Evolutionary conservation across 2,888 invertebrate genomes (phyloP).

Genomic region (Drosophila anomalata): DNA sequence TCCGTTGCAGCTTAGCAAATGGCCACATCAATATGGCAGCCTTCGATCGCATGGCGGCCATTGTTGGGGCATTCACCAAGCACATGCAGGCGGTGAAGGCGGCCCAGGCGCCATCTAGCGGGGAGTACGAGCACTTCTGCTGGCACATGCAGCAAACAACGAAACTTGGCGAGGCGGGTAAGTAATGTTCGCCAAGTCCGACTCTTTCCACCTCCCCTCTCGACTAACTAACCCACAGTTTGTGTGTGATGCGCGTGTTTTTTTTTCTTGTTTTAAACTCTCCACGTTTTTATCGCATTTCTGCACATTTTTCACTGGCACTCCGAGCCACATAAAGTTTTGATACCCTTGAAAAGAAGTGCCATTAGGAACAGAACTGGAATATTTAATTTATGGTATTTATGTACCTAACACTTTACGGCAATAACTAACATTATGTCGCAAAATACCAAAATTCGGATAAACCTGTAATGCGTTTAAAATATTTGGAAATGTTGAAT

Average conservation of each 20-base stretch:
- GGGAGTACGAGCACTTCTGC: conserved; percentile 83
- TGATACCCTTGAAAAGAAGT: conserved; percentile 8
- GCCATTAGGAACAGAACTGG: neutral
- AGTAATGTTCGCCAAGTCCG: conserved; percentile 59
- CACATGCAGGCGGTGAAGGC: conserved; percentile 83
- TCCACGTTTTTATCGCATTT: conserved; percentile 65
- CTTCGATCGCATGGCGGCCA: conserved; percentile 84
- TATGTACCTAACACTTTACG: neutral
- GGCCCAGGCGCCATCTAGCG: conserved; percentile 63
- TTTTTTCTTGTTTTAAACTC: conserved; percentile 28
- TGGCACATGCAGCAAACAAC: conserved; percentile 83
- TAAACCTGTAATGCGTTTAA: neutral
- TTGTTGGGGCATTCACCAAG: conserved; percentile 83
- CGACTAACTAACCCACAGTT: neutral
- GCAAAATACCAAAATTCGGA: neutral
- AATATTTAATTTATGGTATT: neutral
- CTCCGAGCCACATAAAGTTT: conserved; percentile 46
- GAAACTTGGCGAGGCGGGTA: conserved; percentile 83
- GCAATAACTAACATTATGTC: neutral
- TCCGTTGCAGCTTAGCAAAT: conserved; percentile 87
- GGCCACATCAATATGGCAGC: conserved; percentile 92
- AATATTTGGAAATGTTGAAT: conserved; percentile 17
- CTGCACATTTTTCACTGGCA: conserved; percentile 55
- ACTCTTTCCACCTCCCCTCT: conserved; percentile 10
- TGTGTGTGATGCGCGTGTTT: conserved; percentile 5